A percentile compares a stretch with the other conserved stretches of the same genome.
Evolutionary conservation across 2,888 invertebrate genomes (phyloP).

Genomic region (Tethea ocularis): DNA sequence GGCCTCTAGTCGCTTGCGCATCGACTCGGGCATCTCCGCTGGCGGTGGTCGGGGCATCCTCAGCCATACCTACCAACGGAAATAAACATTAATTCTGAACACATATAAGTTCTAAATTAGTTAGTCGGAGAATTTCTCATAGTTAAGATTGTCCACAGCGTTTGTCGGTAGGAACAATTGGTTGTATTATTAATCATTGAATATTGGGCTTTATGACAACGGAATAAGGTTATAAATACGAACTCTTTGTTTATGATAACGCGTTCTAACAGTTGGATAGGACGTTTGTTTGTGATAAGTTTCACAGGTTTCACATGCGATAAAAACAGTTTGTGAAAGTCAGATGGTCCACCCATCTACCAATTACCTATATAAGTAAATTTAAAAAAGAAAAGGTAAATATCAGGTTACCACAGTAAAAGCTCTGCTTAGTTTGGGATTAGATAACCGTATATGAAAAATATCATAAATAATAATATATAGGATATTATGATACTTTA

Average conservation of each 20-base stretch:
- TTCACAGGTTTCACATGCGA: no score
- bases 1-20: slow-evolving; percentile 88
- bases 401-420: no score
- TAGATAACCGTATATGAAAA: no score
- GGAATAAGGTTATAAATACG: not conserved
- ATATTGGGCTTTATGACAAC: not conserved
- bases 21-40: slow-evolving; percentile 96
- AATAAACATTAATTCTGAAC: not conserved
- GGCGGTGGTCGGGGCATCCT: slow-evolving; percentile 97
- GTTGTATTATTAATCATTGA: slow-evolving; percentile 61
- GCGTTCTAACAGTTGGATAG: no score
- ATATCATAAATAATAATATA: no score
- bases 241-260: not conserved
- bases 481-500: no score
- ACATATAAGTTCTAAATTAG: not conserved
- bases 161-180: slow-evolving; percentile 76
- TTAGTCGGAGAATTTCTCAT: slow-evolving; percentile 42
- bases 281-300: no score
- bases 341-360: no score
- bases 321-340: no score
- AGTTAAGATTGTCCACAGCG: slow-evolving; percentile 50
- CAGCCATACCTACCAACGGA: slow-evolving; percentile 81
- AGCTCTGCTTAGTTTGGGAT: no score
- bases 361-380: no score
- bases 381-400: no score